Percentiles rank a stretch among this genome's conserved stretches.
Evolutionary conservation across 2,888 invertebrate genomes (phyloP).

Genomic region (Dichetophora obliterata): DNA sequence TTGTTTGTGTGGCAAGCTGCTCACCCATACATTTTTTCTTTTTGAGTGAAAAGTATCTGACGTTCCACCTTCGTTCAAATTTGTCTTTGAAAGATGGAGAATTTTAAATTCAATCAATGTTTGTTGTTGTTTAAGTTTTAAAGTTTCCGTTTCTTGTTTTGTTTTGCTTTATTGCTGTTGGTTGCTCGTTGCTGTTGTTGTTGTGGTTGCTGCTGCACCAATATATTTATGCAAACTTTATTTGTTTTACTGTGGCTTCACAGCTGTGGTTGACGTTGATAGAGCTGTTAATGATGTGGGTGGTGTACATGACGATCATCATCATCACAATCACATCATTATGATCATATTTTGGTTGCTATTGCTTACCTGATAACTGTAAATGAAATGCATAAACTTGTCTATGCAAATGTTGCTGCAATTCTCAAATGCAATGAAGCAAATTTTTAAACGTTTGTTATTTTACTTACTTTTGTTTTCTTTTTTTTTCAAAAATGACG

Average conservation of each 20-base stretch:
- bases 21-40: no score
- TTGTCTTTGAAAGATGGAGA: no score
- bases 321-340: not conserved
- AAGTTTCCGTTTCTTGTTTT: not conserved
- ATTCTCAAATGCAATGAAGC: not conserved
- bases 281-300: not conserved
- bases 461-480: not conserved
- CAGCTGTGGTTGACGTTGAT: conserved; percentile 1
- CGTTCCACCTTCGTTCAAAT: no score
- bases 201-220: not conserved
- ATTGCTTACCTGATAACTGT: conserved; percentile 2
- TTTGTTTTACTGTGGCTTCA: not conserved
- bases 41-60: no score
- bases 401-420: conserved; percentile 14
- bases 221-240: conserved; percentile 15
- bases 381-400: conserved; percentile 23
- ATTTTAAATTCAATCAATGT: no score
- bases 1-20: not conserved
- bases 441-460: not conserved
- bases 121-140: not conserved
- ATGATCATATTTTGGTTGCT: not conserved
- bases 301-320: not conserved
- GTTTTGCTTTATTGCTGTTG: conserved; percentile 1
- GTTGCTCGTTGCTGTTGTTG: not conserved
- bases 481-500: no score